A percentile compares a stretch with the other conserved stretches of the same genome.
Conservation (phyloP, 2,888 invertebrate species). For the Hoplodrina ambigua region DNA sequence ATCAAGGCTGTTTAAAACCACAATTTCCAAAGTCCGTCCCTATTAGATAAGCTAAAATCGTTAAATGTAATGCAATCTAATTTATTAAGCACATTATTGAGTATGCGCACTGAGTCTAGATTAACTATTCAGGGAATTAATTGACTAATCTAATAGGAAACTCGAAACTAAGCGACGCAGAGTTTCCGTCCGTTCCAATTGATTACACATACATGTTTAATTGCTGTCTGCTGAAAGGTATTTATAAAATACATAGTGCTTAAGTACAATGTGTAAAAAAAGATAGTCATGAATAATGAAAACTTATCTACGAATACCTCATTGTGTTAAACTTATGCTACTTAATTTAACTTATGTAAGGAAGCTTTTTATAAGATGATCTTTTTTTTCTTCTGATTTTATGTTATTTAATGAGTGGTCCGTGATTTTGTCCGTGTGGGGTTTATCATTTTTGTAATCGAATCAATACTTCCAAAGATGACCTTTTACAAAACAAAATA, state of each 20-base stretch:
- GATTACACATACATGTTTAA: slow-evolving; percentile 42
- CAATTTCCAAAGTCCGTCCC: background rate
- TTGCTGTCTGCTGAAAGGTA: slow-evolving; percentile 5
- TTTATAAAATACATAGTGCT: background rate
- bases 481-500: no score
- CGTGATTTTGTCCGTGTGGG: no score
- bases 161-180: slow-evolving; percentile 57
- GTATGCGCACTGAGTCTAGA: slow-evolving; percentile 24
- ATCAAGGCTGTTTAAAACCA: background rate
- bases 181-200: slow-evolving; percentile 63
- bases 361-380: no score
- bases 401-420: no score
- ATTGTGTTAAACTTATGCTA: no score
- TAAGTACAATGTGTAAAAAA: background rate
- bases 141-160: slow-evolving; percentile 48
- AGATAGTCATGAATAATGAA: background rate
- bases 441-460: no score
- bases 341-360: no score
- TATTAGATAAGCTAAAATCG: slow-evolving; percentile 7
- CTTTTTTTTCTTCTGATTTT: no score
- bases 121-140: slow-evolving; percentile 49
- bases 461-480: no score
- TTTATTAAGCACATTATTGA: slow-evolving; percentile 16
- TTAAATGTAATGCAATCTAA: slow-evolving; percentile 5
- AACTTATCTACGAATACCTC: background rate